These are phyloP conservation scores for Charanyca ferruginea DNA, from an alignment of 2,888 invertebrate genomes.

Conservation along the genomic window DNA sequence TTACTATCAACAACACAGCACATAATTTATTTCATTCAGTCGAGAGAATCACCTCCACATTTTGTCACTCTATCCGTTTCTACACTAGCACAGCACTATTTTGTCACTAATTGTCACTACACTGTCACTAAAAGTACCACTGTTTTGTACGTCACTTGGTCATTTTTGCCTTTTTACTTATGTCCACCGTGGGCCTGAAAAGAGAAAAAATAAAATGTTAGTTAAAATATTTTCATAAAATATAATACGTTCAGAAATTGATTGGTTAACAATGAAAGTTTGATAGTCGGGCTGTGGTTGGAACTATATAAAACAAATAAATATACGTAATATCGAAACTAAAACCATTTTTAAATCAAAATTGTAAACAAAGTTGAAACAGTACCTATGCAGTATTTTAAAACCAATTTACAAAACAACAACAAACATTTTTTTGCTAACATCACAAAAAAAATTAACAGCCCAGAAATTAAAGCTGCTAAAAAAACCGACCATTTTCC, in stretches of 20 bases:
- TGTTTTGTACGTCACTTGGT: conserved; percentile 45
- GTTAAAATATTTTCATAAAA: not conserved
- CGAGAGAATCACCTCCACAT: conserved; percentile 80
- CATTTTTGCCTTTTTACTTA: conserved; percentile 41
- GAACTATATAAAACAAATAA: not conserved
- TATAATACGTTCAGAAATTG: not conserved
- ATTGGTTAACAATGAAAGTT: too few relatives aligned
- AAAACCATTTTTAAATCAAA: not conserved
- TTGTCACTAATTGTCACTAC: conserved; percentile 66
- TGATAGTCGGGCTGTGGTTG: too few relatives aligned
- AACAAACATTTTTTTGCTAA: conserved; percentile 6
- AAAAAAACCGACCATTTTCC: conserved; percentile 19
- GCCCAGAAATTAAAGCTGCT: conserved; percentile 14
- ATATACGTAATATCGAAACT: not conserved
- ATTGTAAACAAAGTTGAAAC: not conserved
- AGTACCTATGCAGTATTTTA: not conserved
- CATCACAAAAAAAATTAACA: conserved; percentile 50
- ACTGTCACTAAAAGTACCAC: conserved; percentile 57
- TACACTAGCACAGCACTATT: conserved; percentile 66
- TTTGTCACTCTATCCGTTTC: conserved; percentile 63
- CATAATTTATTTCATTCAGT: conserved; percentile 75
- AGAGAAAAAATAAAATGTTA: conserved; percentile 44
- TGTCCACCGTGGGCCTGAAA: conserved; percentile 45
- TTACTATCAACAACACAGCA: conserved; percentile 72
- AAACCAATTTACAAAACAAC: conserved; percentile 10